phyloP scores from a whole-genome alignment of 2,888 invertebrate species.

The Melangyna quadrimaculata region DNA sequence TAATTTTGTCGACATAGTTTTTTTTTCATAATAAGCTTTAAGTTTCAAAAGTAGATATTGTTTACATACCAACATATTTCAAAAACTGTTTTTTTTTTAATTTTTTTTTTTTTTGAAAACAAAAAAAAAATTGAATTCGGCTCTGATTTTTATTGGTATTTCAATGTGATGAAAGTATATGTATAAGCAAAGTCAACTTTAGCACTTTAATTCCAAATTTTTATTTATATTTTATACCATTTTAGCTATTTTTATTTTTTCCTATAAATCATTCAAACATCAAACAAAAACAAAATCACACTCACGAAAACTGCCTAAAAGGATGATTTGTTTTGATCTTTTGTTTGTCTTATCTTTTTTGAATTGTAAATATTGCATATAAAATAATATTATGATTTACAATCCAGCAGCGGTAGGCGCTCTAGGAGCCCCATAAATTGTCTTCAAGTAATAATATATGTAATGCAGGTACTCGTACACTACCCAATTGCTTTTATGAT shows the following conservation, averaged over 20 bases:
- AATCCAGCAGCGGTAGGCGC: constrained; percentile 48
- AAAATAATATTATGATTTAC: constrained; percentile 65
- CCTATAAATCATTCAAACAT: not conserved
- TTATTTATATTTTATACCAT: not conserved
- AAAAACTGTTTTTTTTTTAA: too few species aligned
- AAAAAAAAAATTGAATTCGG: too few species aligned
- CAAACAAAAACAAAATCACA: not conserved
- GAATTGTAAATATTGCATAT: constrained; percentile 44
- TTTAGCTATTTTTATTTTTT: not conserved
- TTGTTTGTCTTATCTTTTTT: not conserved
- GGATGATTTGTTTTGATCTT: constrained; percentile 40
- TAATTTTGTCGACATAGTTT: too few species aligned
- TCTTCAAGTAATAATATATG: constrained; percentile 46
- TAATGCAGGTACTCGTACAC: too few species aligned
- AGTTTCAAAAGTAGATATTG: too few species aligned
- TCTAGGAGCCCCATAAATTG: constrained; percentile 57
- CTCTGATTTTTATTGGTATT: too few species aligned
- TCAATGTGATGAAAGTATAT: too few species aligned
- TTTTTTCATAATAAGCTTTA: too few species aligned
- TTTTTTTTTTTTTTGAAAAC: too few species aligned
- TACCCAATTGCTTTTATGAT: constrained; percentile 36
- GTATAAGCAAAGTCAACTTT: too few species aligned
- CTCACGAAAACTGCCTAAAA: not conserved
- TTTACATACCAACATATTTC: too few species aligned
- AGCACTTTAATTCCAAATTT: too few species aligned